Conservation (phyloP, 1,140 invertebrate genomes). For the Bombyx mandarina region DNA sequence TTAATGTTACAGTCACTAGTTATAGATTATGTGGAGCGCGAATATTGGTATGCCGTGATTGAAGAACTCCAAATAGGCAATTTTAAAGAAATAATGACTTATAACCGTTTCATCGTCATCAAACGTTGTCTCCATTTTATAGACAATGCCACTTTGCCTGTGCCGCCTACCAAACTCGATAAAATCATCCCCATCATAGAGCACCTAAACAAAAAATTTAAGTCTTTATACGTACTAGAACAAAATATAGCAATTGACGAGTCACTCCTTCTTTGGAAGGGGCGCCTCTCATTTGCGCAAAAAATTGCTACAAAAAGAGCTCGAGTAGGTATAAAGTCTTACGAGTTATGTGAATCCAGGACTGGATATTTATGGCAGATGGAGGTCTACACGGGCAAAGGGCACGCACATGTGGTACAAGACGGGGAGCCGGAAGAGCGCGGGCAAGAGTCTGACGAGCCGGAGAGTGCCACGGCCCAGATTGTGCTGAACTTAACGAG, state of each 20-base stretch:
- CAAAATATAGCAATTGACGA: conserved; percentile 15
- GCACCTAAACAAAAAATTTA: conserved; percentile 13
- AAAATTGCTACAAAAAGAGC: conserved; percentile 14
- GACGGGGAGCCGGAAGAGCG: neutral
- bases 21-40: conserved; percentile 11
- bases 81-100: conserved; percentile 11
- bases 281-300: conserved; percentile 13
- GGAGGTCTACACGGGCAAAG: conserved; percentile 9
- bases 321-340: conserved; percentile 15
- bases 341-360: conserved; percentile 14
- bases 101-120: conserved; percentile 8
- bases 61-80: conserved; percentile 6
- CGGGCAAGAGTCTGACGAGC: neutral
- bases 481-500: conserved; percentile 15
- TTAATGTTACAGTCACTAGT: conserved; percentile 11
- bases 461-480: conserved; percentile 11
- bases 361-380: neutral
- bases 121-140: conserved; percentile 12
- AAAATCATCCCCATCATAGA: conserved; percentile 13
- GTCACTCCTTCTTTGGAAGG: conserved; percentile 20
- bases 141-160: conserved; percentile 7
- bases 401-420: conserved; percentile 1
- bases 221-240: conserved; percentile 12
- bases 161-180: conserved; percentile 6
- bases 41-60: conserved; percentile 13